phyloP scores from a whole-genome alignment of 2,888 invertebrate species.

The Nephrocerus scutellatus region DNA sequence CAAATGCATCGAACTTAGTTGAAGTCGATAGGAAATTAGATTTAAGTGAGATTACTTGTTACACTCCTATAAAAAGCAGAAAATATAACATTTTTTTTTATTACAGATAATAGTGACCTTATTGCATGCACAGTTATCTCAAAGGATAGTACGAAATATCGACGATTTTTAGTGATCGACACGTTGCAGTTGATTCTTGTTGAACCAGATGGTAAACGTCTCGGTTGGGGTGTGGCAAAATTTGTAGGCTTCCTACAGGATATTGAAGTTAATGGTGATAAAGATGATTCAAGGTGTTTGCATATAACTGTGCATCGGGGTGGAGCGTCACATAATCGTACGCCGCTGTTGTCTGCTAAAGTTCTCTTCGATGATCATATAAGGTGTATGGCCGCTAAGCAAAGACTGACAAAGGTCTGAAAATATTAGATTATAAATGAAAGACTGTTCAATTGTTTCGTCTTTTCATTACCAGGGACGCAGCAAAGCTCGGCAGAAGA shows the following conservation, averaged over 20 bases:
- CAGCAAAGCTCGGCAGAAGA: conserved; percentile 90
- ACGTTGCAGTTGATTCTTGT: conserved; percentile 91
- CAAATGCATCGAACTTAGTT: conserved; percentile 80
- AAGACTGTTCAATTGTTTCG: background rate
- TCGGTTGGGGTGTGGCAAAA: conserved; percentile 98
- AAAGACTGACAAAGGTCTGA: conserved; percentile 72
- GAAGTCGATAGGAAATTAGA: conserved; percentile 92
- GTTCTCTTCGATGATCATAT: conserved; percentile 99
- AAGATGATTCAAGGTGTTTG: conserved; percentile 91
- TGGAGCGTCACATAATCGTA: conserved; percentile 57
- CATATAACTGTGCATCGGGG: conserved; percentile 90
- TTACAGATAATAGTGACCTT: conserved; percentile 94
- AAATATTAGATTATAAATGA: too few relatives aligned
- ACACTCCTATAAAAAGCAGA: conserved; percentile 2
- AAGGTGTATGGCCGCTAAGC: conserved; percentile 97
- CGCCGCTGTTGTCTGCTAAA: conserved; percentile 78
- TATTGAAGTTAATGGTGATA: conserved; percentile 91
- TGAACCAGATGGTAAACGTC: conserved; percentile 87
- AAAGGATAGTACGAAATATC: conserved; percentile 81
- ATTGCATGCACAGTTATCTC: conserved; percentile 91
- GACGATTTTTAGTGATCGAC: conserved; percentile 95
- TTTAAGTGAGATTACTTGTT: conserved; percentile 67
- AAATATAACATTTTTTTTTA: too few relatives aligned
- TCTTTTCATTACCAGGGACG: conserved; percentile 59
- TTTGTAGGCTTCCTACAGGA: conserved; percentile 94